Percentiles rank a stretch among this genome's conserved stretches.
These are phyloP conservation scores for Gracilinanus agilis DNA, from an alignment of 2,113 vertebrate genomes.

Conservation along the genomic window DNA sequence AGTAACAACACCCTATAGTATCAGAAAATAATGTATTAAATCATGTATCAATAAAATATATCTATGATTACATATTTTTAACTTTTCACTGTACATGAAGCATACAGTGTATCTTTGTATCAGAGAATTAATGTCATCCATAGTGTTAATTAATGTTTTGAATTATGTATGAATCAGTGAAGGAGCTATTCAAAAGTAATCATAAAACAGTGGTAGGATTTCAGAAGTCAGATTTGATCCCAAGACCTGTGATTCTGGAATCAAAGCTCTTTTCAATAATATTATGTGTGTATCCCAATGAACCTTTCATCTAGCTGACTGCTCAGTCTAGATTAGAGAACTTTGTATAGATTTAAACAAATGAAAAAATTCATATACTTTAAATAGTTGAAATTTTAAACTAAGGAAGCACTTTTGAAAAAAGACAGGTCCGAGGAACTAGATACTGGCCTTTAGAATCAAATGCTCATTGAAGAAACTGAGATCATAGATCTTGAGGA, in stretches of 20 bases:
- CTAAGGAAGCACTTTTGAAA: not conserved
- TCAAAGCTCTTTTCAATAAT: not conserved
- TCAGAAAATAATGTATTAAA: not conserved
- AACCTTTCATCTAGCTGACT: not conserved
- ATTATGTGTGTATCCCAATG: not conserved
- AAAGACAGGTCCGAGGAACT: conserved; percentile 6
- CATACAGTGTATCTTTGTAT: not conserved
- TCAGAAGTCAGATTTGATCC: not conserved
- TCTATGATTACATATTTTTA: not conserved
- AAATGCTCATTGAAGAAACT: not conserved
- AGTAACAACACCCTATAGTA: not conserved
- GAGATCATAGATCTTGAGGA: not conserved
- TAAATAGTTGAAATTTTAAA: not conserved
- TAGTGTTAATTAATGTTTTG: conserved; percentile 53
- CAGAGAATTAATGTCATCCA: conserved; percentile 21
- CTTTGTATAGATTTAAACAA: not conserved
- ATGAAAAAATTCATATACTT: conserved; percentile 11
- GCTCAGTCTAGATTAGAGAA: not conserved
- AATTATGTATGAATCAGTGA: conserved; percentile 61
- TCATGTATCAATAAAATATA: not conserved
- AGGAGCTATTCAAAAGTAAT: conserved; percentile 60
- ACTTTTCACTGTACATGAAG: not conserved
- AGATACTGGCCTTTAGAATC: not conserved
- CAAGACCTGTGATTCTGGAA: not conserved
- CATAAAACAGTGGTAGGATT: conserved; percentile 25